Evolutionary conservation across 2,113 vertebrate species (phyloP), one percentile per base, ranked within the genome.

Genomic region (Plectropomus leopardus): DNA sequence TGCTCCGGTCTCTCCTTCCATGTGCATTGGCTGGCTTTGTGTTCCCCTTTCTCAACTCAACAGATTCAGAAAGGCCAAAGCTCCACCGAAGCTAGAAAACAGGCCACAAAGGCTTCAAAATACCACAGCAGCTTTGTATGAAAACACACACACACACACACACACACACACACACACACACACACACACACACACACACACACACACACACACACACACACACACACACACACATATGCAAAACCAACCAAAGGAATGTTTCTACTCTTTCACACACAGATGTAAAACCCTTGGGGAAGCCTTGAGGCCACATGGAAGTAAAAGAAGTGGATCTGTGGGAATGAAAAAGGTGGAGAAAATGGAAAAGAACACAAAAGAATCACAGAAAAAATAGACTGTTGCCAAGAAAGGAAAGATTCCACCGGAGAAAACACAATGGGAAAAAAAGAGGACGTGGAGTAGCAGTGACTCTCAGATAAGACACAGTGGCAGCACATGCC

Each of bases 51-150:
- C 68, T 76, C 72, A 85, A 80, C 66, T 87, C 76, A 63, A 83
- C 67, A 86, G 74, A 74, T 81, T 80, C 54, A 44, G 64, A 86
- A 74, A 24, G 57, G 28, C 67, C 64, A 83, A 86, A 76, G 66
- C 40, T 80, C 70, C 26, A 47, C 8, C 80, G 63, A 88, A 67
- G 72, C 83, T 73, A 84, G 57, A 86, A 86, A 87, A 82, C 51
- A 82, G 68, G 75, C 66, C 45, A 80, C 32, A 72, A 83, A 75
- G 75, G 68, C 28, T 78, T 83, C 47, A 53, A 84, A 78, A 87
- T 89, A 84, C 82, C 82, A 71, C 76, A 81, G 61, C 61, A 76
- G 82, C 59, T 87, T 85, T 58, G 57, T 19, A 76, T 67, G 42
- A 77, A 23, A 45, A 75, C 55, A 66, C 45, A 42, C 13, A 69